Evolutionary conservation across 2,797 vertebrate species (phyloP).

Genomic region (Sphaeramia orbicularis): DNA sequence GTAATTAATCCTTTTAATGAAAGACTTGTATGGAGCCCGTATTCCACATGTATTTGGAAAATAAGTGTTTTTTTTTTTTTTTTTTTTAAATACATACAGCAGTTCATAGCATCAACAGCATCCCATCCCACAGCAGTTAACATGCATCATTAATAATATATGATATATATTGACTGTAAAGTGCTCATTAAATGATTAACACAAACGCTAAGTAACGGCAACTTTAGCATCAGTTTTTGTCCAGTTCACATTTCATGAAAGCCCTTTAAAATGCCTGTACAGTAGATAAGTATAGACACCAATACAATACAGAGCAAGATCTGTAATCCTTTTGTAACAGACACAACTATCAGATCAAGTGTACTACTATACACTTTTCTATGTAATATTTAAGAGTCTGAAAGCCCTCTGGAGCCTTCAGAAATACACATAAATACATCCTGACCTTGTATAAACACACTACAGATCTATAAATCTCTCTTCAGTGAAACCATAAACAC

Average conservation of each 20-base stretch:
- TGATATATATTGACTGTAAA: conserved; percentile 45
- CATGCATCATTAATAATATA: conserved; percentile 64
- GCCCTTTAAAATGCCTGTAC: conserved; percentile 61
- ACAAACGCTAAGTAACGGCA: conserved; percentile 46
- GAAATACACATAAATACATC: conserved; percentile 24
- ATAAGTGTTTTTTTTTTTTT: conserved; percentile 15
- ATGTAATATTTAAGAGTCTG: conserved; percentile 15
- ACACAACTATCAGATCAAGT: conserved; percentile 30
- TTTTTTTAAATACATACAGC: conserved; percentile 19
- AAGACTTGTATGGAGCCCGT: conserved; percentile 40
- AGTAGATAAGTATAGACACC: conserved; percentile 16
- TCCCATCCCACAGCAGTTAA: conserved; percentile 36
- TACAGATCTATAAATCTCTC: conserved; percentile 19
- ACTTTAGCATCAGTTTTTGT: conserved; percentile 31
- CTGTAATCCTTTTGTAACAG: conserved; percentile 19
- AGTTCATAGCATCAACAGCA: conserved; percentile 31
- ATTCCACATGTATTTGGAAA: conserved; percentile 12
- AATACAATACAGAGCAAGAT: conserved; percentile 20
- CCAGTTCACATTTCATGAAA: conserved; percentile 56
- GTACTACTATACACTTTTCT: conserved; percentile 13
- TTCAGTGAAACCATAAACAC: conserved; percentile 12
- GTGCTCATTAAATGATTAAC: conserved; percentile 63
- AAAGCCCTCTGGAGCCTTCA: conserved; percentile 19
- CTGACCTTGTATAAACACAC: conserved; percentile 34
- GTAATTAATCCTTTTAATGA: conserved; percentile 10